Evolutionary conservation across 2,113 vertebrate species (phyloP).

Genomic region (rat (Rattus norvegicus)): GRCr8 NC_086022.1:57207001-57207500

Average conservation of each 20-base stretch:
- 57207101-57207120: neutral
- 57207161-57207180: neutral
- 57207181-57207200: conserved; percentile 29
- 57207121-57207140: neutral
- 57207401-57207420: neutral
- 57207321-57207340: neutral
- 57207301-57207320: conserved; percentile 16
- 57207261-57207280: neutral
- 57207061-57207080: conserved; percentile 16
- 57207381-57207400: neutral
- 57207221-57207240: neutral
- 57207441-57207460: neutral
- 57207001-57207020: neutral
- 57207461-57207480: neutral
- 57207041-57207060: neutral
- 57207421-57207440: neutral
- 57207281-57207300: neutral
- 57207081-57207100: neutral
- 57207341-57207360: neutral
- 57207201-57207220: neutral
- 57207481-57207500: neutral
- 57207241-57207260: neutral
- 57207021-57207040: neutral
- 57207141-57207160: conserved; percentile 7
- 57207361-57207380: neutral